phyloP scores from a whole-genome alignment of 2,113 vertebrate species.

The Erythrocercus mccallii region DNA sequence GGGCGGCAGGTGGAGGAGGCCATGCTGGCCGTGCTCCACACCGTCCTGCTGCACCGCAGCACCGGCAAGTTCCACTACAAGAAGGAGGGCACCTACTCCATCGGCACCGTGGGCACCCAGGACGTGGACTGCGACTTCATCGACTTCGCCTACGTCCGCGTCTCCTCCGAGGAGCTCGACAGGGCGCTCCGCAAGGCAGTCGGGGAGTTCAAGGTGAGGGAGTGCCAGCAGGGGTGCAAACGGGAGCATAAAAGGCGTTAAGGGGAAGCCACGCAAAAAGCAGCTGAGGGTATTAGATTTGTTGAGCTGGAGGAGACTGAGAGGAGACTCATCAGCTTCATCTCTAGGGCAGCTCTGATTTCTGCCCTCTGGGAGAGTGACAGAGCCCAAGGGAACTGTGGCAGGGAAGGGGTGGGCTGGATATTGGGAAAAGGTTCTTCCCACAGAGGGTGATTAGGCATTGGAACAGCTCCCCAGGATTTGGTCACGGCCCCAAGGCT shows the following conservation, averaged over 20 bases:
- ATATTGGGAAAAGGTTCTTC: not conserved
- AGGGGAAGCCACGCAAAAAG: not conserved
- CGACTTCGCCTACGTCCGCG: slow-evolving; percentile 90
- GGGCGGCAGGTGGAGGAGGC: slow-evolving; percentile 94
- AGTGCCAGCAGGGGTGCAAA: rapidly evolving
- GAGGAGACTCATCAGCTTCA: not conserved
- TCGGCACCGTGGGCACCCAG: slow-evolving; percentile 92
- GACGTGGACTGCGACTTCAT: slow-evolving; percentile 97
- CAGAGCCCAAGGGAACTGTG: not conserved
- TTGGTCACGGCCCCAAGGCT: not conserved
- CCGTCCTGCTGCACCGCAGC: slow-evolving; percentile 92
- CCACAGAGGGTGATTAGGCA: not conserved
- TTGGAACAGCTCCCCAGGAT: not conserved
- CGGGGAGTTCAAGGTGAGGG: slow-evolving; percentile 88
- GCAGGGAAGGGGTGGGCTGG: not conserved
- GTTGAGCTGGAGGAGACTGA: not conserved
- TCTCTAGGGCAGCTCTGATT: rapidly evolving
- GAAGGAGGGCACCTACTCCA: slow-evolving; percentile 98
- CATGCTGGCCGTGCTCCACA: slow-evolving; percentile 89
- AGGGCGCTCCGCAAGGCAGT: slow-evolving; percentile 89
- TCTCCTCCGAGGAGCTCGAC: slow-evolving; percentile 94
- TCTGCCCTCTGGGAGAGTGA: not conserved
- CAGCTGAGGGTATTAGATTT: not conserved
- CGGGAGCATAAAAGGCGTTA: rapidly evolving
- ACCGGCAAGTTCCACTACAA: slow-evolving; percentile 99